phyloP scores from a whole-genome alignment of 2,888 invertebrate species.

The Cyclophora albipunctata region DNA sequence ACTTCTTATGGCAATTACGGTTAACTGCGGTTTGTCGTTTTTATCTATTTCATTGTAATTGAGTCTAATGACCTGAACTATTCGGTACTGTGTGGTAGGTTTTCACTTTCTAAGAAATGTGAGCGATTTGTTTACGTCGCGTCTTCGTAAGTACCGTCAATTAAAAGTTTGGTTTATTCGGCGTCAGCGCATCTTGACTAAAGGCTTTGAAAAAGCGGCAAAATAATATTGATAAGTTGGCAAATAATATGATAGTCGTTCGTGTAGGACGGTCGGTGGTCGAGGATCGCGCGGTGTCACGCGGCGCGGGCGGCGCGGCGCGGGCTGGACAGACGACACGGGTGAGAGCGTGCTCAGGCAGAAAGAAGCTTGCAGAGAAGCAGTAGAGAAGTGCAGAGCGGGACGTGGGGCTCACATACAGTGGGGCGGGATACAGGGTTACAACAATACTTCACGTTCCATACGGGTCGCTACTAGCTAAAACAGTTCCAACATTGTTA shows the following conservation, averaged over 20 bases:
- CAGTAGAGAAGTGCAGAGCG: slow-evolving; percentile 76
- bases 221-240: slow-evolving; percentile 53
- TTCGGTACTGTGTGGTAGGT: slow-evolving; percentile 21
- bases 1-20: background rate
- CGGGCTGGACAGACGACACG: slow-evolving; percentile 56
- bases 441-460: slow-evolving; percentile 59
- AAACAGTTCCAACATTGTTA: slow-evolving; percentile 43
- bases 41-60: slow-evolving; percentile 15
- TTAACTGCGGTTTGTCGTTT: slow-evolving; percentile 6
- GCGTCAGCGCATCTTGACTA: slow-evolving; percentile 54
- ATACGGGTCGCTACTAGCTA: slow-evolving; percentile 55
- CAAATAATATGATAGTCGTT: slow-evolving; percentile 52
- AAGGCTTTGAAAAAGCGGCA: slow-evolving; percentile 65
- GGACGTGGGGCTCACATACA: slow-evolving; percentile 72
- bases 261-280: slow-evolving; percentile 31
- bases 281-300: slow-evolving; percentile 37
- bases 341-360: slow-evolving; percentile 73
- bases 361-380: slow-evolving; percentile 75
- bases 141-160: slow-evolving; percentile 16
- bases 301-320: slow-evolving; percentile 37
- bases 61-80: slow-evolving; percentile 21
- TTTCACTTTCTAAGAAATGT: slow-evolving; percentile 27
- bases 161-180: slow-evolving; percentile 22
- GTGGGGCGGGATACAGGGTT: slow-evolving; percentile 69
- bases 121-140: slow-evolving; percentile 16